phyloP scores from a whole-genome alignment of 2,888 invertebrate species.

The Cantharis flavilabris region DNA sequence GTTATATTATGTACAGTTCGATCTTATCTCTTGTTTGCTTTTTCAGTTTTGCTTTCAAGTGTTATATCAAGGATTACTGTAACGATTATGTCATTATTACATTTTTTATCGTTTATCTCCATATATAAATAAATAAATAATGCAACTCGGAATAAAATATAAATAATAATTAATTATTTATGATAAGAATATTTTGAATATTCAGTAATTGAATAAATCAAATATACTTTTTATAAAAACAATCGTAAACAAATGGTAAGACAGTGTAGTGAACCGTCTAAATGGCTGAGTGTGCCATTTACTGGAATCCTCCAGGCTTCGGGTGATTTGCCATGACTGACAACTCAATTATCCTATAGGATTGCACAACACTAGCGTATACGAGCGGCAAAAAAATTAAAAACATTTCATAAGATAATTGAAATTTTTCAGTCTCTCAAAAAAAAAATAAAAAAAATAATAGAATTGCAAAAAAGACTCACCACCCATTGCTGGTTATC shows the following conservation, averaged over 20 bases:
- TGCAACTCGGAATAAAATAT: not conserved
- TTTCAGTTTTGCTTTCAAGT: constrained; percentile 6
- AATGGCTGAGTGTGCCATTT: constrained; percentile 37
- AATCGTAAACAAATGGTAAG: constrained; percentile 34
- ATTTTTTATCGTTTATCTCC: constrained; percentile 2
- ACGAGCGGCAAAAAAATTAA: constrained; percentile 28
- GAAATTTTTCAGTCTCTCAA: not conserved
- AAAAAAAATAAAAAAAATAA: not conserved
- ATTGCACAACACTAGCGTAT: constrained; percentile 36
- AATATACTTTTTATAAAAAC: constrained; percentile 10
- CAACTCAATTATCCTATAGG: constrained; percentile 51
- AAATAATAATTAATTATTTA: constrained; percentile 1
- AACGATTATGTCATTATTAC: constrained; percentile 7
- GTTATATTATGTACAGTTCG: constrained; percentile 3
- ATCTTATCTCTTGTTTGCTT: constrained; percentile 17
- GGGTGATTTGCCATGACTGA: constrained; percentile 53
- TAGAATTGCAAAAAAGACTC: constrained; percentile 36
- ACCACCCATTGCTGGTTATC: constrained; percentile 55
- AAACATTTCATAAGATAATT: not conserved
- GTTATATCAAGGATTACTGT: not conserved
- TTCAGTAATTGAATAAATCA: not conserved
- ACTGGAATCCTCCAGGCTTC: constrained; percentile 40
- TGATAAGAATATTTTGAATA: not conserved
- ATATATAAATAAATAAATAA: not conserved
- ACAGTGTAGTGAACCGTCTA: constrained; percentile 36